Conservation (phyloP, 2,797 vertebrate genomes). For the Trichosurus vulpecula region DNA sequence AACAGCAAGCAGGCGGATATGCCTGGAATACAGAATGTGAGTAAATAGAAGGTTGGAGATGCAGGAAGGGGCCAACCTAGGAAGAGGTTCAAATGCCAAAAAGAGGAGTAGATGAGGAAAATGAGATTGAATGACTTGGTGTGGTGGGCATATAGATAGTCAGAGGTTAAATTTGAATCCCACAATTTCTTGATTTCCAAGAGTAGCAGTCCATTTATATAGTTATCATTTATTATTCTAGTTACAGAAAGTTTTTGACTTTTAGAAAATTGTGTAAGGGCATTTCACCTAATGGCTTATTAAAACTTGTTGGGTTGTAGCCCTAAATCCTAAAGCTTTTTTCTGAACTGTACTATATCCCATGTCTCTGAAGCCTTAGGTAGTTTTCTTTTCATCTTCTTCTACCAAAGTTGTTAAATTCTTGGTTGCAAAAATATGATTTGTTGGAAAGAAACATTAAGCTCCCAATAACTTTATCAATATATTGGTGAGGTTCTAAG, state of each 20-base stretch:
- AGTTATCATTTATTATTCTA: background rate
- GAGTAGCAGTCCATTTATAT: background rate
- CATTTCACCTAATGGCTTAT: background rate
- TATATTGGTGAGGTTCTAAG: background rate
- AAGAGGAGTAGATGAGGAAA: background rate
- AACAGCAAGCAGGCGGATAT: background rate
- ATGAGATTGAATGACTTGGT: background rate
- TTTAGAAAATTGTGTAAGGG: background rate
- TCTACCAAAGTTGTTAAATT: background rate
- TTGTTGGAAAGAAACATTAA: background rate
- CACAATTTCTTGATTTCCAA: background rate
- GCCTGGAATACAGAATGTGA: background rate
- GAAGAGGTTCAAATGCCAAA: background rate
- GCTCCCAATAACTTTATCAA: background rate
- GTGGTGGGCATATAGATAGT: background rate
- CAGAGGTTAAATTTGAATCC: background rate
- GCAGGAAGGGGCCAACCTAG: background rate
- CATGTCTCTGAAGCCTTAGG: background rate
- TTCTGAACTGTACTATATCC: background rate
- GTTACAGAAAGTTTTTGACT: background rate
- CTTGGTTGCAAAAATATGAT: background rate
- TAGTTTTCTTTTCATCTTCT: background rate
- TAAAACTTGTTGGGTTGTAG: background rate
- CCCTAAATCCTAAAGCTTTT: background rate
- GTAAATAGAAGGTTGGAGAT: background rate